Evolutionary conservation across 2,113 vertebrate genomes (phyloP), one percentile per base, ranked within the genome.

Genomic region (Recurvirostra avosetta): DNA sequence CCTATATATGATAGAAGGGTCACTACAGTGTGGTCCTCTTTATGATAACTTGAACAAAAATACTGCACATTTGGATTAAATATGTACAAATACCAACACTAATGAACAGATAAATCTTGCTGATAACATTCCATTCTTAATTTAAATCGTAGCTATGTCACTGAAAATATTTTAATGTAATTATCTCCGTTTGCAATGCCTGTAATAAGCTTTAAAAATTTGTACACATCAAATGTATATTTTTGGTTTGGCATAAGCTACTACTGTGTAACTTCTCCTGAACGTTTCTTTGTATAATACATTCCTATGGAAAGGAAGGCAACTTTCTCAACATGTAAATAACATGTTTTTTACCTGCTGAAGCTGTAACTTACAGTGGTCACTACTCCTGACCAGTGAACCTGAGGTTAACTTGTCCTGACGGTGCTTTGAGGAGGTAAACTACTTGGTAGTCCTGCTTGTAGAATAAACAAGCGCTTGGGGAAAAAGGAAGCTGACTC

Each of bases 211-310:
- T 98, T 98, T 96, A 97, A 97, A 92, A 92, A 92, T 95, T 96
- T 98, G 81, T 98, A 96, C 82, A 94, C 96, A 96, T 95, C 75
- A 97, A 91, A 97, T 97, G 97, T 98, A 47, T 98, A 97, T 98
- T 66, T 98, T 97, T 93, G 94, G 94, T 98, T 98, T 96, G 96
- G 88, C 96, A 72, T 98, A 96, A 96, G 96, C 83, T 97, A 93
- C 92, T 73, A 25, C 82, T 65, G 40, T 96, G 81, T 97, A 96
- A 97, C 81, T 89, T 94, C 92, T 96, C 94, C 89, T 94, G 92
- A 94, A 84, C 34, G 34, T 91, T 96, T 92, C 94, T 96, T 97
- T 96, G 86, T 97, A 93, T 73, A 73, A 32, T 90, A 49, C 79
- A 94, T 94, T 97, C 96, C 96, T 94, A 9, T 71, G 92, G 97